A percentile compares a stretch with the other conserved stretches of the same genome.
Conservation (phyloP, 2,888 invertebrate genomes). For the Nomada fabriciana region DNA sequence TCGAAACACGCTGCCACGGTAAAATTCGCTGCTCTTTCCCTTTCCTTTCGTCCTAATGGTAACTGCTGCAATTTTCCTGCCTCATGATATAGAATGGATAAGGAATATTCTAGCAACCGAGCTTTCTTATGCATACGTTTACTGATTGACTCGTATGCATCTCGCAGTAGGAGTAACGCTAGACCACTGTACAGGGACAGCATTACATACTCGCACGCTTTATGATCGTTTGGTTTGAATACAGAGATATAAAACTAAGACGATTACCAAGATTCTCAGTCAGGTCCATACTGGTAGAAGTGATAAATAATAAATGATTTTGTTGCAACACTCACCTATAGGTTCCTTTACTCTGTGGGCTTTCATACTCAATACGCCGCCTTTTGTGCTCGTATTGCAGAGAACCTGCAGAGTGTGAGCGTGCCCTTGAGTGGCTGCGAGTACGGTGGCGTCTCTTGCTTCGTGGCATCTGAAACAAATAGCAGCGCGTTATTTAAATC, state of each 20-base stretch:
- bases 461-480: conserved; percentile 90
- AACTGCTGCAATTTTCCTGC: neutral
- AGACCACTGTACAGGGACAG: neutral
- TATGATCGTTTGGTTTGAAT: neutral
- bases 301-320: neutral
- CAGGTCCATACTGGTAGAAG: neutral
- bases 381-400: conserved; percentile 89
- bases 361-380: conserved; percentile 89
- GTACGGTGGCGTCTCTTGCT: conserved; percentile 92
- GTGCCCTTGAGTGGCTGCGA: conserved; percentile 86
- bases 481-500: neutral
- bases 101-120: neutral
- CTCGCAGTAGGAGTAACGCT: neutral
- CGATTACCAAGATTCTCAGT: conserved; percentile 20
- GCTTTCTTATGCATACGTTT: neutral
- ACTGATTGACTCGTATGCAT: neutral
- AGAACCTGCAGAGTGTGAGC: conserved; percentile 83
- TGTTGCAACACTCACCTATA: conserved; percentile 86
- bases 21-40: neutral
- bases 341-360: conserved; percentile 86
- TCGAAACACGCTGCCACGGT: neutral
- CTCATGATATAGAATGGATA: neutral
- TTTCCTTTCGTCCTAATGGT: neutral
- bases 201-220: neutral
- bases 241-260: neutral